Evolutionary conservation across 1,140 invertebrate genomes (phyloP), one percentile per base, ranked within the genome.

Genomic region (Lethrus apterus): DNA sequence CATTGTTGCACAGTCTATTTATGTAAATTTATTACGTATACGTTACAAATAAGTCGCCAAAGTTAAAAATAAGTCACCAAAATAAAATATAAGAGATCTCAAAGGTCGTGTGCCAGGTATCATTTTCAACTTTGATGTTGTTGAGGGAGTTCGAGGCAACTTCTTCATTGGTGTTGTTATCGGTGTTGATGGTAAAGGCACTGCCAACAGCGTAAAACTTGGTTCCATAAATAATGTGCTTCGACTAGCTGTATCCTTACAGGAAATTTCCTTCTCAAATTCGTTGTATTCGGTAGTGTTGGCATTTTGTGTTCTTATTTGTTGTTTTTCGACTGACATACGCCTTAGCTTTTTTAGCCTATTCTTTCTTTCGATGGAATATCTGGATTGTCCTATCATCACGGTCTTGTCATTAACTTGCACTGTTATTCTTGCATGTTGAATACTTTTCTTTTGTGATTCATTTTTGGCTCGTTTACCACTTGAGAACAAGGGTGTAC

Each of bases 291-390:
- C 18, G 19, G 13, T 23, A 2, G 18, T 11, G 3, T 38, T 21
- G 18, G n/a, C n/a, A n/a, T n/a, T n/a, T 21, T 23, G 2, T n/a
- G 14, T n/a, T 23, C 13, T 10, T 19, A 21, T 21, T 13, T 38
- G 1, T 38, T 17, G 1, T 5, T 21, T 38, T 21, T 15, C 10
- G 24, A 2, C n/a, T 38, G 20, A 11, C 35, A 21, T 10, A 38
- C 35, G 35, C 7, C 35, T 18, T 3, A 38, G 20, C n/a, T 38
- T 38, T 8, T 38, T 21, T 21, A 38, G 20, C 7, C 35, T 10
- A 9, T 38, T 38, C 18, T 38, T 38, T 11, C 20, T 23, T 13
- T 38, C 35, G 2, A 15, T 11, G 9, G 35, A 38, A 19, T 38
- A 38, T 11, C 35, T 19, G 13, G 24, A n/a, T n/a, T n/a, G n/a